phyloP scores from a whole-genome alignment of 2,113 vertebrate species.

The Tichodroma muraria region DNA sequence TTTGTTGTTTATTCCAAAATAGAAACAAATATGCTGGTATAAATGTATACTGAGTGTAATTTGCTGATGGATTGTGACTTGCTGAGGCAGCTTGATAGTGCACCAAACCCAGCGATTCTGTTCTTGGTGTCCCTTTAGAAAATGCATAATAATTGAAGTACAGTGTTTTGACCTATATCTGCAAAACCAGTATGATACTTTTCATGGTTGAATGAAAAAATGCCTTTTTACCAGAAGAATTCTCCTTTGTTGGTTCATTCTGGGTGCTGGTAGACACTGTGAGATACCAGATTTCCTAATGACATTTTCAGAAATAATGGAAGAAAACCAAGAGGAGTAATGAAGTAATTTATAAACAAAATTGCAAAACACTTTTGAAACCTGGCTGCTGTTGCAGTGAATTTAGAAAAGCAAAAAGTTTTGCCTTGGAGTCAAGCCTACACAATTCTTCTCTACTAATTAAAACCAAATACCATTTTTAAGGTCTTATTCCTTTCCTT shows the following conservation, averaged over 20 bases:
- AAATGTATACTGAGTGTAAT: neutral
- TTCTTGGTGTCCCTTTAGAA: neutral
- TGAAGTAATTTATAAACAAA: neutral
- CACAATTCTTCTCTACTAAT: neutral
- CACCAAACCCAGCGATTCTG: neutral
- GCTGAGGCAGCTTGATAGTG: neutral
- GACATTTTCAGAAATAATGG: neutral
- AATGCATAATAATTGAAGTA: neutral
- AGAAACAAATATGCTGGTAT: neutral
- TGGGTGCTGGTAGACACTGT: neutral
- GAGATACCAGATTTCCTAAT: neutral
- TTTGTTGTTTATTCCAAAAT: neutral
- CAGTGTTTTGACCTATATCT: neutral
- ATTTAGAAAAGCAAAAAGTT: neutral
- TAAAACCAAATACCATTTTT: neutral
- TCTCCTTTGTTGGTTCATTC: neutral
- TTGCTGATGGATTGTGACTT: neutral
- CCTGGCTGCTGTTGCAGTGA: neutral
- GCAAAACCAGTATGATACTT: neutral
- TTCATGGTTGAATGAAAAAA: neutral
- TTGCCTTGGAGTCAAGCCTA: neutral
- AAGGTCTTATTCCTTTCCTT: neutral
- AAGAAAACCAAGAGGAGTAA: neutral
- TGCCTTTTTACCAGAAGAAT: neutral
- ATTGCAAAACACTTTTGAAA: constrained; percentile 3